These are phyloP conservation scores for Microctonus hyperodae DNA, from an alignment of 2,888 invertebrate species.

Conservation along the genomic window DNA sequence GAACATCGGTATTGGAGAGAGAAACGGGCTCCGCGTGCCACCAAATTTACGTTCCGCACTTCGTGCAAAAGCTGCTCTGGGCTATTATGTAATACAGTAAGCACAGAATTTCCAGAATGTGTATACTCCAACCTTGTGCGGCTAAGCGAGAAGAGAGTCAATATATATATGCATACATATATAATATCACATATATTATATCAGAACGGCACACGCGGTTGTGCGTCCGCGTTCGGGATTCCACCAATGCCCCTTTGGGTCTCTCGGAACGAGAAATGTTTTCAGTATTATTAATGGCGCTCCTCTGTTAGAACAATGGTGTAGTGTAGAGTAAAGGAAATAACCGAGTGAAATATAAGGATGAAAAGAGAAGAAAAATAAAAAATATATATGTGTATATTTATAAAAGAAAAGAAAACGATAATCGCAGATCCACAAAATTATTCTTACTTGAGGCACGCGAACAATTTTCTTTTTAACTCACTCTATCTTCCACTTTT, in stretches of 20 bases:
- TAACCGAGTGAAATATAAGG: slow-evolving; percentile 8
- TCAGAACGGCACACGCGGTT: neutral
- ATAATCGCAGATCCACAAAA: slow-evolving; percentile 16
- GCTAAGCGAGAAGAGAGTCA: slow-evolving; percentile 6
- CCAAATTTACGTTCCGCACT: slow-evolving; percentile 36
- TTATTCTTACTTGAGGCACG: slow-evolving; percentile 23
- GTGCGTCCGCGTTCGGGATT: slow-evolving; percentile 6
- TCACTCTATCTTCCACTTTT: neutral
- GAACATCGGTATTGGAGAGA: slow-evolving; percentile 32
- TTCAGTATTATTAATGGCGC: slow-evolving; percentile 36
- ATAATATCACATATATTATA: slow-evolving; percentile 26
- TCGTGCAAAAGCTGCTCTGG: slow-evolving; percentile 6
- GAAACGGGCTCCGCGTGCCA: slow-evolving; percentile 31
- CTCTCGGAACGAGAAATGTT: slow-evolving; percentile 33
- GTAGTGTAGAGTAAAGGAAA: slow-evolving; percentile 3
- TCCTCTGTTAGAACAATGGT: slow-evolving; percentile 15
- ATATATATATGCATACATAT: slow-evolving; percentile 22
- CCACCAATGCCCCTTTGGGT: slow-evolving; percentile 15
- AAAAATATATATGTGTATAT: neutral
- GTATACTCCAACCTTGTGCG: neutral
- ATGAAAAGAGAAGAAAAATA: slow-evolving; percentile 6
- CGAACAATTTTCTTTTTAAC: slow-evolving; percentile 7
- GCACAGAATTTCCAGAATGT: slow-evolving; percentile 24
- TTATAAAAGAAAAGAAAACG: slow-evolving; percentile 10
- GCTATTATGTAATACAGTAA: slow-evolving; percentile 18